Evolutionary conservation across 2,888 invertebrate genomes (phyloP), one percentile per base, ranked within the genome.

Genomic region (Agonum fuliginosum): DNA sequence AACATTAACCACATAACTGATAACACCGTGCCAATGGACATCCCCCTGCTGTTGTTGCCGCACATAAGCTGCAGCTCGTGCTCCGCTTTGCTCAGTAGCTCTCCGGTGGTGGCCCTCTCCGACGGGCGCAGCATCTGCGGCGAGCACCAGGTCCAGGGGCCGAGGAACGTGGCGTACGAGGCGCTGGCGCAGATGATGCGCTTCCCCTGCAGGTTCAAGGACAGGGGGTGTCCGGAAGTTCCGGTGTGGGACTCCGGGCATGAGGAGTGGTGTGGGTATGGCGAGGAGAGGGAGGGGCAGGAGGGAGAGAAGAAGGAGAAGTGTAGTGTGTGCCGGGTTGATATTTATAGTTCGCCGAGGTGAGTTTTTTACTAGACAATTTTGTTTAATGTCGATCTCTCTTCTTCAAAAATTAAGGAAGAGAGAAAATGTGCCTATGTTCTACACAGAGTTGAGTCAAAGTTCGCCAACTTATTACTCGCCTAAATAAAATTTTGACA

Each of bases 171-270:
- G 8, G 81, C 84, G 0, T 86, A 84, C 78, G 86, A 86, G 81
- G 83, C 83, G 0, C 69, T 86, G 14, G 86, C 86, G 5, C 82
- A 83, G 5, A 82, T 83, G 65, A 86, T 85, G 79, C 54, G 81
- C 19, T 86, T 84, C 79, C 86, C 86, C 0, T 87, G 87, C 79
- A 80, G 79, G 78, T 81, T 84, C 80, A 85, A 84, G 83, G 79
- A 80, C 10, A 82, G 83, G 51, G 82, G 85, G 69, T 87, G 86
- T 78, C 81, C 83, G 0, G 82, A 81, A 58, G 73, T 79, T 6
- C 79, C 85, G 8, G 78, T 81, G 2, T 86, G 86, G 83, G 83
- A 85, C 51, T 67, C 81, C 2, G 78, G 82, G 4, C 87, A 87
- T 79, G 86, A 86, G 80, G 69, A 80, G 0, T 80, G 83, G 37